These are phyloP conservation scores for Nannoperca australis DNA, from an alignment of 2,797 vertebrate species.

Conservation along the genomic window DNA sequence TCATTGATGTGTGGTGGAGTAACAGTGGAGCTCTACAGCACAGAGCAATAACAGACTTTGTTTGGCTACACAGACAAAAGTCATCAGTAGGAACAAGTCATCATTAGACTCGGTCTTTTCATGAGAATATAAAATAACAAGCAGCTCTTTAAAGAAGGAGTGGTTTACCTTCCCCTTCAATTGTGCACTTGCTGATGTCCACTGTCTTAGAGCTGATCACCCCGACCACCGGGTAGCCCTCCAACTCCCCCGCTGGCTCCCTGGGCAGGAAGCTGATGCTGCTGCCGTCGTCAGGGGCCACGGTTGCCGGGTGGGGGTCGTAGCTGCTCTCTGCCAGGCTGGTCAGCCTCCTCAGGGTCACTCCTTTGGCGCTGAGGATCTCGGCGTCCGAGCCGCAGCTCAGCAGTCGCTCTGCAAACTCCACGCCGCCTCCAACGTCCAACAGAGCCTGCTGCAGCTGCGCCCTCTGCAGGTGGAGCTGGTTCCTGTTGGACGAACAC, in stretches of 20 bases:
- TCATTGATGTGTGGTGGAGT: too few relatives aligned
- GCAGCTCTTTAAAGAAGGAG: too few relatives aligned
- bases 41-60: too few relatives aligned
- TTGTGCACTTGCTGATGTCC: constrained; percentile 88
- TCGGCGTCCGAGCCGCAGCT: constrained; percentile 88
- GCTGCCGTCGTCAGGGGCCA: constrained; percentile 76
- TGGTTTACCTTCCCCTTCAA: constrained; percentile 90
- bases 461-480: constrained; percentile 89
- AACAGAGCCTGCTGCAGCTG: constrained; percentile 91
- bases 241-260: constrained; percentile 86
- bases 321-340: constrained; percentile 81
- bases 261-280: constrained; percentile 86
- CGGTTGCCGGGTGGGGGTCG: constrained; percentile 54
- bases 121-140: too few relatives aligned
- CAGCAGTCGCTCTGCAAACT: constrained; percentile 90
- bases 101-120: too few relatives aligned
- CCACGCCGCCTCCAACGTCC: constrained; percentile 86
- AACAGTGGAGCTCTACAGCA: too few relatives aligned
- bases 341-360: constrained; percentile 87
- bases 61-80: too few relatives aligned
- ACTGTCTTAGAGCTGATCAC: constrained; percentile 84
- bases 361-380: constrained; percentile 89
- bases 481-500: constrained; percentile 74
- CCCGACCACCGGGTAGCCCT: constrained; percentile 89
- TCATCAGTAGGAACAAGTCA: too few relatives aligned